Conservation (phyloP, 2,113 vertebrate genomes). For the Mastomys natalensis region DNA sequence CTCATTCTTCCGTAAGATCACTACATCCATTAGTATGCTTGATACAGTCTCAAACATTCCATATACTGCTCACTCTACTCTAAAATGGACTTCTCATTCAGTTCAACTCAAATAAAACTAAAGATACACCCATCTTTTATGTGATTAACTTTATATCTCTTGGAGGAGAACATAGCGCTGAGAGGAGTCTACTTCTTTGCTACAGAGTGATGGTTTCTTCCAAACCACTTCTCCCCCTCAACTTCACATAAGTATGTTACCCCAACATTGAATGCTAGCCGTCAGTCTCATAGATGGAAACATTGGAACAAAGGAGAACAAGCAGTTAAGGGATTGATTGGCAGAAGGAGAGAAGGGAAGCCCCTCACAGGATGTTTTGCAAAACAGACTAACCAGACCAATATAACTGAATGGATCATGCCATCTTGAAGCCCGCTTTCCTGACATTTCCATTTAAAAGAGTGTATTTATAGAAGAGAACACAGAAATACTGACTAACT, state of each 20-base stretch:
- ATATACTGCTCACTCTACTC: not conserved
- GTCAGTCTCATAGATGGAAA: not conserved
- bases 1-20: not conserved
- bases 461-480: not conserved
- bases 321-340: not conserved
- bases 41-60: not conserved
- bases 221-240: rapidly evolving
- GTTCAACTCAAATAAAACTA: not conserved
- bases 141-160: not conserved
- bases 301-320: not conserved
- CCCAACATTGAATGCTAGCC: not conserved
- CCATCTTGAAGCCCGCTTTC: not conserved
- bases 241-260: not conserved
- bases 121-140: not conserved
- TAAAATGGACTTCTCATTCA: constrained; percentile 1
- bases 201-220: not conserved
- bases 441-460: not conserved
- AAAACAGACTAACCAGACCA: not conserved
- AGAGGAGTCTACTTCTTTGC: not conserved
- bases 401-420: not conserved
- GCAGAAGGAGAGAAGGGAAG: not conserved
- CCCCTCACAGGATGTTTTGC: not conserved
- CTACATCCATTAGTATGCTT: not conserved
- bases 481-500: not conserved
- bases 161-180: not conserved